Conservation (phyloP, 2,113 vertebrate genomes). For the Muntiacus reevesi region DNA sequence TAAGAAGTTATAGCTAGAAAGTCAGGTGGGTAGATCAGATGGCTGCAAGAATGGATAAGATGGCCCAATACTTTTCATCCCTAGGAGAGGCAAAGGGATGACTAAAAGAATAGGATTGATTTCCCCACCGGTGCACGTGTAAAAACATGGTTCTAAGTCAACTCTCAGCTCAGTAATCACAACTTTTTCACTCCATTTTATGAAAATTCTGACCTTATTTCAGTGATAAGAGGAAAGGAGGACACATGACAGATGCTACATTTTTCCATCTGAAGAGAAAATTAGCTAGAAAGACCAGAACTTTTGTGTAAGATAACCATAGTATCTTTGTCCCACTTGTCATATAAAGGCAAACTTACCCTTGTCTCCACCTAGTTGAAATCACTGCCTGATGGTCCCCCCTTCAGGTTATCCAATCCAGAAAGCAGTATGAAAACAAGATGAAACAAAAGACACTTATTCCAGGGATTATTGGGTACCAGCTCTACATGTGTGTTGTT, state of each 20-base stretch:
- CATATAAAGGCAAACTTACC: not conserved
- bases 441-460: not conserved
- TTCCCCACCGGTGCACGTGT: not conserved
- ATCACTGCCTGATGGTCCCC: not conserved
- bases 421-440: not conserved
- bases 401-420: not conserved
- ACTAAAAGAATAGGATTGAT: not conserved
- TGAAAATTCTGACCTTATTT: conserved; percentile 19
- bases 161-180: not conserved
- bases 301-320: not conserved
- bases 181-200: not conserved
- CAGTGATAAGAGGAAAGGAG: not conserved
- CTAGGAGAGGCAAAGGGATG: not conserved
- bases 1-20: conserved; percentile 32
- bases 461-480: not conserved
- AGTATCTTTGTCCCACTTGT: not conserved
- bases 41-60: not conserved
- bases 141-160: not conserved
- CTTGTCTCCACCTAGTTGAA: not conserved
- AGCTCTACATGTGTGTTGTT: not conserved
- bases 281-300: not conserved
- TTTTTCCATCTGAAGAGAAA: not conserved
- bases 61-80: not conserved
- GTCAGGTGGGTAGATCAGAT: not conserved
- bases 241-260: not conserved